Percentiles rank a stretch among this genome's conserved stretches.
phyloP scores from a whole-genome alignment of 2,797 vertebrate genomes.

The Pseudopleuronectes americanus region DNA sequence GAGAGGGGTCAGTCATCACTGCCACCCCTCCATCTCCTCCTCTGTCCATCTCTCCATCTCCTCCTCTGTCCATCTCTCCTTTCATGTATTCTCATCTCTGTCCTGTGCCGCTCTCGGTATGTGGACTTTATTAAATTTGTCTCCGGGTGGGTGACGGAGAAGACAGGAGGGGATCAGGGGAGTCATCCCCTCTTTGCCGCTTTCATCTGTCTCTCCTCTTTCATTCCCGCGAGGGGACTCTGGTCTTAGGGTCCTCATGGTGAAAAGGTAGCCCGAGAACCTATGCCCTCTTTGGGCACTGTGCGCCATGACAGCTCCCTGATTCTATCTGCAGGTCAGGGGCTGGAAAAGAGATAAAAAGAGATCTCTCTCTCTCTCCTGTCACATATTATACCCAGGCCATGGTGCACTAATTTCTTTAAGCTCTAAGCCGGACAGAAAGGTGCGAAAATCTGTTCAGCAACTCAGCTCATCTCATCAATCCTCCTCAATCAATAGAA shows the following conservation, averaged over 20 bases:
- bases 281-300: conserved; percentile 62
- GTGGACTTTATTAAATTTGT: conserved; percentile 86
- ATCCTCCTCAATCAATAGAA: conserved; percentile 63
- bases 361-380: conserved; percentile 23
- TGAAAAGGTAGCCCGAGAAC: conserved; percentile 72
- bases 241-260: conserved; percentile 61
- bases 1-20: conserved; percentile 85
- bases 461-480: conserved; percentile 41
- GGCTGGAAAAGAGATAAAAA: conserved; percentile 59
- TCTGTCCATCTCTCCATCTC: conserved; percentile 54
- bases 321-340: conserved; percentile 73
- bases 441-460: conserved; percentile 19
- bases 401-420: not conserved
- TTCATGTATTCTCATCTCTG: conserved; percentile 79
- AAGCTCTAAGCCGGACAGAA: conserved; percentile 32
- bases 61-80: conserved; percentile 69
- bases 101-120: conserved; percentile 75
- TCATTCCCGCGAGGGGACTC: conserved; percentile 68
- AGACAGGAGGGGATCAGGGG: conserved; percentile 74
- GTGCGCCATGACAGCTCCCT: conserved; percentile 51
- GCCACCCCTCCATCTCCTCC: conserved; percentile 74
- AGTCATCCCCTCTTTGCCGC: conserved; percentile 73
- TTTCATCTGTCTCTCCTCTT: conserved; percentile 76
- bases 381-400: conserved; percentile 35
- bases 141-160: conserved; percentile 77